phyloP scores from a whole-genome alignment of 2,797 vertebrate genomes.

The Petrocephalus sullivani region DNA sequence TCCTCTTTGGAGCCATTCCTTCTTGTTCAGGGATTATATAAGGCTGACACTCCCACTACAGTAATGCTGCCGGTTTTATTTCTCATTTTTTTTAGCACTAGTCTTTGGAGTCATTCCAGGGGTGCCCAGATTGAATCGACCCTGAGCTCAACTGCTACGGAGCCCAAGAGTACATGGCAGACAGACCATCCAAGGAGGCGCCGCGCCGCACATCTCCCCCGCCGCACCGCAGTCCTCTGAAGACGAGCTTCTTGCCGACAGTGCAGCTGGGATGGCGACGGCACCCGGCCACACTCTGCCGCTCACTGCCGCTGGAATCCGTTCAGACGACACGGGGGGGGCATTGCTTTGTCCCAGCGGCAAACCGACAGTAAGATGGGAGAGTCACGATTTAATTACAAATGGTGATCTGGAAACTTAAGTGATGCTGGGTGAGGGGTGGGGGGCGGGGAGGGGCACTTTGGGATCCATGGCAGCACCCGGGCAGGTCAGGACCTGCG shows the following conservation, averaged over 20 bases:
- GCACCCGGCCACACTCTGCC: neutral
- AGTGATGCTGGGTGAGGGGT: neutral
- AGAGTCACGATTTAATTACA: neutral
- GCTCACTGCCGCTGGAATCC: neutral
- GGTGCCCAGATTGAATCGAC: neutral
- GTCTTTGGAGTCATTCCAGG: neutral
- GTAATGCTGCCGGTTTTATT: neutral
- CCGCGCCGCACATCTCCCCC: neutral
- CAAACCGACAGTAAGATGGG: neutral
- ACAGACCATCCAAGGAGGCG: neutral
- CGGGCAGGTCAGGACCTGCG: conserved; percentile 66
- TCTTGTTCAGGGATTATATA: neutral
- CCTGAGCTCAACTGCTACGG: neutral
- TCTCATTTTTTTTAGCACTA: neutral
- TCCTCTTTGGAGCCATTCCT: conserved; percentile 36
- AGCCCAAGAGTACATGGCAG: neutral
- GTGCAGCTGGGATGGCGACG: neutral
- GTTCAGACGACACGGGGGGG: neutral
- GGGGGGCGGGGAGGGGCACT: neutral
- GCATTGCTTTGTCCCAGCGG: conserved; percentile 14
- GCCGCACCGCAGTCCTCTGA: neutral
- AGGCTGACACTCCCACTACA: neutral
- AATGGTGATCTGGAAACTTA: neutral
- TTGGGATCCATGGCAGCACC: conserved; percentile 8
- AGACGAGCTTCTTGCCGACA: neutral